A percentile compares a stretch with the other conserved stretches of the same genome.
These are phyloP conservation scores for Crotalus viridis DNA, from an alignment of 2,113 vertebrate genomes.

Conservation along the genomic window DNA sequence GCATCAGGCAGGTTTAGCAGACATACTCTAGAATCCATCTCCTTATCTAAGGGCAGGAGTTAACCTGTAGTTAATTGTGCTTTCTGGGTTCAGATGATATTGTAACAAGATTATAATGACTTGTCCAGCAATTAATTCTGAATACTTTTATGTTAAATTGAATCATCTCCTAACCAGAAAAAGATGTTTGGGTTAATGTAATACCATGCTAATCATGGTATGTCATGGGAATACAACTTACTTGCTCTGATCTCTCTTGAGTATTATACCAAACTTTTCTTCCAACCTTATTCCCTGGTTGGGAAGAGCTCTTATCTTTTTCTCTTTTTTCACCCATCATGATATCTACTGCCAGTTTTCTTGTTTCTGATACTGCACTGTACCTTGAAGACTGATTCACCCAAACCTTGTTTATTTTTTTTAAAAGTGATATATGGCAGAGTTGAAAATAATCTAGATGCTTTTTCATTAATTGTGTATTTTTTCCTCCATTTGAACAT, in stretches of 20 bases:
- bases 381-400: conserved; percentile 17
- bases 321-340: background rate
- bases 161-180: background rate
- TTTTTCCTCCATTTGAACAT: conserved; percentile 42
- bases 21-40: background rate
- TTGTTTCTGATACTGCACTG: conserved; percentile 18
- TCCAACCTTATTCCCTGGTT: background rate
- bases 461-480: conserved; percentile 56
- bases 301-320: background rate
- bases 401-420: conserved; percentile 31
- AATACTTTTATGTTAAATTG: background rate
- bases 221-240: background rate
- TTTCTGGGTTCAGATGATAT: background rate
- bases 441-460: conserved; percentile 51
- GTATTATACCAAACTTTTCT: background rate
- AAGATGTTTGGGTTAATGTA: background rate
- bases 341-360: background rate
- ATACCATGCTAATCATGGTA: background rate
- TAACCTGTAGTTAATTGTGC: background rate
- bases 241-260: background rate
- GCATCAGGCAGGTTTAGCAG: background rate
- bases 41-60: background rate
- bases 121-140: background rate
- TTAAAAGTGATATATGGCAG: conserved; percentile 45
- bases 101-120: background rate